These are phyloP conservation scores for Dryobotodes eremita DNA, from an alignment of 2,888 invertebrate genomes.

Conservation along the genomic window DNA sequence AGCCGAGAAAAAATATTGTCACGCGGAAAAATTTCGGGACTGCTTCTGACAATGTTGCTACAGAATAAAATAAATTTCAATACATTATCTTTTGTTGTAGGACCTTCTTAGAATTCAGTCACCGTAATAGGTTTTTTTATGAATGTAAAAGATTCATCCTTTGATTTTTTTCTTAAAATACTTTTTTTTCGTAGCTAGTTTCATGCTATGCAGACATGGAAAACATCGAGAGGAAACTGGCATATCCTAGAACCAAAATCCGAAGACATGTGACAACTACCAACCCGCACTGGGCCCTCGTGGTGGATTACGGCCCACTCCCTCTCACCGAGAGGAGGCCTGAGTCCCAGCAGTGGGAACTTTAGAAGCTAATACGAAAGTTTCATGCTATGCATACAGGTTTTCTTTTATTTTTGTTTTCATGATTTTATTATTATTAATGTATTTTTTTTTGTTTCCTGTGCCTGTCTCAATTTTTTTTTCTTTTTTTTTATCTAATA, in stretches of 20 bases:
- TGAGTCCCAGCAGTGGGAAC: too few relatives aligned
- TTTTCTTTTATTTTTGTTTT: background rate
- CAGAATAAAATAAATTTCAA: constrained; percentile 17
- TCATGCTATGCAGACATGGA: background rate
- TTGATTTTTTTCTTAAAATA: constrained; percentile 2
- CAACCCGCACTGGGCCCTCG: too few relatives aligned
- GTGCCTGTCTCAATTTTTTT: too few relatives aligned
- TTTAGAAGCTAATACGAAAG: too few relatives aligned
- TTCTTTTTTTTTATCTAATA: background rate
- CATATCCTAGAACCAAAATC: too few relatives aligned
- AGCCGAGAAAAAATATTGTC: constrained; percentile 9
- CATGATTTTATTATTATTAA: background rate
- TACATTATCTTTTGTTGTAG: background rate
- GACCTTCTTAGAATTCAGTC: background rate
- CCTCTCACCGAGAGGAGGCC: too few relatives aligned
- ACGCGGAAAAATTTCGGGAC: background rate
- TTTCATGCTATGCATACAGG: background rate
- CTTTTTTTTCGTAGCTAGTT: background rate
- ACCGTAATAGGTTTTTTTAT: background rate
- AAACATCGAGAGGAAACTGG: too few relatives aligned
- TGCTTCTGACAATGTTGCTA: background rate
- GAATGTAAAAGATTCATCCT: background rate
- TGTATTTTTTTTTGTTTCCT: too few relatives aligned
- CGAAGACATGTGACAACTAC: too few relatives aligned
- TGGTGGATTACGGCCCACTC: too few relatives aligned